These are phyloP conservation scores for Lithophane semibrunnea DNA, from an alignment of 2,888 invertebrate genomes.

Conservation along the genomic window DNA sequence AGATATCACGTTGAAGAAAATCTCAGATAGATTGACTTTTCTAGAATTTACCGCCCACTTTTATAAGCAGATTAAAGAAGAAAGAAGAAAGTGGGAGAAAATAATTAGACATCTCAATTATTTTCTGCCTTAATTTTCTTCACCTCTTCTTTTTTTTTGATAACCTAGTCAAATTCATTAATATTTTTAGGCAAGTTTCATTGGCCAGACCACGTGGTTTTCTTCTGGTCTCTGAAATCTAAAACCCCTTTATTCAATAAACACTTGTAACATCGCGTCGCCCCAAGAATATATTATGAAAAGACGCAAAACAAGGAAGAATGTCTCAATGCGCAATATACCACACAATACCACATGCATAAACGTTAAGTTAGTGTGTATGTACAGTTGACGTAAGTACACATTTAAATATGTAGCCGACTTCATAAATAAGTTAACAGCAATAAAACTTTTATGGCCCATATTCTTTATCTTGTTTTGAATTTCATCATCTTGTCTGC, in stretches of 20 bases:
- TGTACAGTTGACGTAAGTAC: conserved; percentile 73
- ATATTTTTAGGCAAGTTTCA: background rate
- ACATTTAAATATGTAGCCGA: conserved; percentile 85
- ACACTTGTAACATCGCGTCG: background rate
- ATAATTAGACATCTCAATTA: background rate
- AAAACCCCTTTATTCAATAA: background rate
- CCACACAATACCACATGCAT: conserved; percentile 53
- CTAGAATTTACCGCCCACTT: background rate
- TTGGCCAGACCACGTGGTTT: too few species aligned
- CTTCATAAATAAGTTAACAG: conserved; percentile 89
- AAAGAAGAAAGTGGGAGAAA: background rate
- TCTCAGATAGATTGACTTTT: background rate
- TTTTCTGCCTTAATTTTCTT: background rate
- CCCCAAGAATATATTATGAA: conserved; percentile 38
- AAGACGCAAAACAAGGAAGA: conserved; percentile 51
- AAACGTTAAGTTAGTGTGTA: conserved; percentile 62
- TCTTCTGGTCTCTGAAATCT: background rate
- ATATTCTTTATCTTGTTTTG: conserved; percentile 88
- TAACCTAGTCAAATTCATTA: background rate
- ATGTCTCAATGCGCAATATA: conserved; percentile 61
- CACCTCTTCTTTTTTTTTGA: background rate
- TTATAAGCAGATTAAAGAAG: background rate
- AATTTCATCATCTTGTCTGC: conserved; percentile 87
- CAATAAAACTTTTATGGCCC: conserved; percentile 88
- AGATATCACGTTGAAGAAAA: background rate